Conservation (phyloP, 2,888 invertebrate genomes). For the Torymus texanus region DNA sequence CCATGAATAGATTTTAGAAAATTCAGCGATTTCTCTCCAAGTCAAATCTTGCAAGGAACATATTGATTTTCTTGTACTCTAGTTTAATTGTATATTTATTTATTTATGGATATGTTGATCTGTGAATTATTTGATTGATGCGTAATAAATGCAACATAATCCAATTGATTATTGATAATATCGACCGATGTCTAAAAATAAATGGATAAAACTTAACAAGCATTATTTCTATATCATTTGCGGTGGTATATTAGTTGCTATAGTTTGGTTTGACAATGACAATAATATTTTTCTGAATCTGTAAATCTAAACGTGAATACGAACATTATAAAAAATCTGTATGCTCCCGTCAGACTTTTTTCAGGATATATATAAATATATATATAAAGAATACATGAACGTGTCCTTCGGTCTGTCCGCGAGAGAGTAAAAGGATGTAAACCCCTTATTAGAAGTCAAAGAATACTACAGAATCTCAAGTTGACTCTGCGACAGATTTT, state of each 20-base stretch:
- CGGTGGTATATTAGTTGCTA: constrained; percentile 26
- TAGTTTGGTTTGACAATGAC: constrained; percentile 55
- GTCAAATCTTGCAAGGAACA: constrained; percentile 25
- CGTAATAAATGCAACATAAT: not conserved
- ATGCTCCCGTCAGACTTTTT: constrained; percentile 52
- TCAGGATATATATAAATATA: constrained; percentile 40
- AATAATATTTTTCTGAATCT: constrained; percentile 56
- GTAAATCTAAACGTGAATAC: constrained; percentile 44
- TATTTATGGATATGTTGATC: constrained; percentile 34
- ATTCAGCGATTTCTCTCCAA: constrained; percentile 31
- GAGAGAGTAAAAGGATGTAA: constrained; percentile 15
- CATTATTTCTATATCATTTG: constrained; percentile 12
- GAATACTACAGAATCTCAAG: constrained; percentile 44
- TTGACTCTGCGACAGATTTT: constrained; percentile 48
- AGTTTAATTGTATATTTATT: constrained; percentile 47
- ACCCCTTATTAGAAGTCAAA: constrained; percentile 26
- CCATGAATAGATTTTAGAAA: constrained; percentile 20
- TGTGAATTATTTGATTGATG: constrained; percentile 24
- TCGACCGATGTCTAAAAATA: constrained; percentile 20
- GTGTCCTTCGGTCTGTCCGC: constrained; percentile 15
- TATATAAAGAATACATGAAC: constrained; percentile 21
- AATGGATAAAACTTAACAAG: constrained; percentile 6
- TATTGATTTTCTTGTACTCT: constrained; percentile 28
- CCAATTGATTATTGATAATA: constrained; percentile 15
- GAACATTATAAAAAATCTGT: constrained; percentile 29